Conservation (phyloP, 2,113 vertebrate species). For the Cyanocitta stelleri region DNA sequence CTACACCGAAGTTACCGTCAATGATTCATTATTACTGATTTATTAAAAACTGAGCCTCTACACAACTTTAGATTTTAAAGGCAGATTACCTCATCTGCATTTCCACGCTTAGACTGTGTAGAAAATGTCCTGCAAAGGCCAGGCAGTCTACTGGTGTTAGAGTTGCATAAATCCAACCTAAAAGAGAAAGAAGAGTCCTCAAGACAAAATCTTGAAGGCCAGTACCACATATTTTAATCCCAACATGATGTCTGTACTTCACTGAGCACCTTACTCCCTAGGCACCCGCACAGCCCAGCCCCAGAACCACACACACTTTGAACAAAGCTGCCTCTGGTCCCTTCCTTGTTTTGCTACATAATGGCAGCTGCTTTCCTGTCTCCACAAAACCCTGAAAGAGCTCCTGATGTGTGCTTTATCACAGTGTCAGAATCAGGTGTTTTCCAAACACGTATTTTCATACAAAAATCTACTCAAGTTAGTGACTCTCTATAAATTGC, state of each 20-base stretch:
- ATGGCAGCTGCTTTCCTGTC: not conserved
- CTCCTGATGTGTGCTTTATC: not conserved
- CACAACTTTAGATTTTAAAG: not conserved
- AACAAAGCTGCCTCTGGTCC: not conserved
- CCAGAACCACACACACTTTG: not conserved
- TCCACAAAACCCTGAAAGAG: not conserved
- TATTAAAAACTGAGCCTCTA: not conserved
- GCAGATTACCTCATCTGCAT: slow-evolving; percentile 93
- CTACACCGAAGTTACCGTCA: not conserved
- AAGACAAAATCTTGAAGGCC: not conserved
- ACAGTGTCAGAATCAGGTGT: not conserved
- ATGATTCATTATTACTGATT: not conserved
- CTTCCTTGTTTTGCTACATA: not conserved
- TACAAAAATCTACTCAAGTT: not conserved
- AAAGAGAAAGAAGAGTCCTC: not conserved
- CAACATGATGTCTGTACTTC: not conserved
- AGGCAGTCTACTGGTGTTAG: slow-evolving; percentile 95
- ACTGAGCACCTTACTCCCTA: not conserved
- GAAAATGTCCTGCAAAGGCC: slow-evolving; percentile 94
- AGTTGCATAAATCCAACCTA: slow-evolving; percentile 97
- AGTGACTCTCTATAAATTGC: not conserved
- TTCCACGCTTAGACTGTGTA: slow-evolving; percentile 94
- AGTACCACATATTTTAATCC: not conserved
- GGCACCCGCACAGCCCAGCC: not conserved
- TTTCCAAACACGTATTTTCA: not conserved